These are phyloP conservation scores for Anthonomus grandis DNA, from an alignment of 1,140 invertebrate genomes.

Conservation along the genomic window DNA sequence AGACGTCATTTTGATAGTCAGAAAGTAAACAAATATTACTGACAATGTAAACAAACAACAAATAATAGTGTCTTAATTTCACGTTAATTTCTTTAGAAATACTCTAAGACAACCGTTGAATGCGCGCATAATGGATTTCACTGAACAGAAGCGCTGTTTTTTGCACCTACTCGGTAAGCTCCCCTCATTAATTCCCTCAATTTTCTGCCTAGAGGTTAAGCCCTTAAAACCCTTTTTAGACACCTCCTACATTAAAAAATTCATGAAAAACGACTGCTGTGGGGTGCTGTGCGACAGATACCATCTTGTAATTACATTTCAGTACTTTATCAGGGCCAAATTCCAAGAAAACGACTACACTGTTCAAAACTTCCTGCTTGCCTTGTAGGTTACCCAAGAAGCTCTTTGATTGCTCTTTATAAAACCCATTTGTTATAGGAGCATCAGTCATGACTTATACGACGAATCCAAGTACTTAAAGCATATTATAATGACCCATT, in stretches of 20 bases:
- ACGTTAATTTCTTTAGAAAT: too few relatives aligned
- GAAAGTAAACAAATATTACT: too few relatives aligned
- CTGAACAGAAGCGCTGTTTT: too few relatives aligned
- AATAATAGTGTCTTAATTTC: too few relatives aligned
- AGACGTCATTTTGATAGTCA: too few relatives aligned
- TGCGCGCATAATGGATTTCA: too few relatives aligned
- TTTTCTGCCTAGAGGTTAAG: too few relatives aligned
- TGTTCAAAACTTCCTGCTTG: slow-evolving; percentile 9
- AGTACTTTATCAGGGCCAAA: slow-evolving; percentile 14
- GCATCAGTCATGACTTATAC: slow-evolving; percentile 14
- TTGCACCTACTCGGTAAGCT: too few relatives aligned
- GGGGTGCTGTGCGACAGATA: slow-evolving; percentile 14
- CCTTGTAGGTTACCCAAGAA: slow-evolving; percentile 13
- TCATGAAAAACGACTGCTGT: slow-evolving; percentile 8
- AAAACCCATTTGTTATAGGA: background rate
- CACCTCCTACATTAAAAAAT: background rate
- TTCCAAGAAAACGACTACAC: slow-evolving; percentile 12
- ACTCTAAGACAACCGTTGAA: too few relatives aligned
- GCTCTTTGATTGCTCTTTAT: background rate
- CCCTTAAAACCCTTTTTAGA: too few relatives aligned
- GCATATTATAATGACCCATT: slow-evolving; percentile 3
- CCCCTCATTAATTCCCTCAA: too few relatives aligned
- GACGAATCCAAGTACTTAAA: slow-evolving; percentile 8
- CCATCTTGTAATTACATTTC: slow-evolving; percentile 9
- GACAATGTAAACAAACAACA: too few relatives aligned